Base-by-base conservation (phyloP, 2,113 vertebrate genomes). In the Equus przewalskii region DNA sequence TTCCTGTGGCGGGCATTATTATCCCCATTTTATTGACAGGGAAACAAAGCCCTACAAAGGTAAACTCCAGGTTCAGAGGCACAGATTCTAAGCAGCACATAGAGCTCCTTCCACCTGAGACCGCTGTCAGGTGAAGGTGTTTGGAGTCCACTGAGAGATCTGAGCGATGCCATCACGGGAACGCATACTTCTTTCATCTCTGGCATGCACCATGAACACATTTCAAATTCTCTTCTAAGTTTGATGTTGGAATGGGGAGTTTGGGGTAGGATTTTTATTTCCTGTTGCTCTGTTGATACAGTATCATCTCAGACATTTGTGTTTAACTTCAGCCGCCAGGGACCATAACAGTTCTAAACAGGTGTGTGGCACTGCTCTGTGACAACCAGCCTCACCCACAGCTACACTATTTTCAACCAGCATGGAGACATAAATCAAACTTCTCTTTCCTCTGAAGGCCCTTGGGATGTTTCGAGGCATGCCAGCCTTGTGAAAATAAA, bases 401-500 rank as follows among this genome's bases (percentile, higher is more conserved):
- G 30, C 88, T 80, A 92, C 86, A 56, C 70, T 80, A 70, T 96
- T 93, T 91, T 97, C 98, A 98, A 96, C 89, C 70, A 91, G 92
- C 44, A 26, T 73, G 67, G 86, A 93, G 73, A 97, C 87, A 98
- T 86, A 97, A 97, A 98, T 98, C 98, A 97, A 90, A 87, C 91
- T 87, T 91, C 18, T 89, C 93, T 89, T 97, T 84, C 78, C 94
- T 95, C 94, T 96, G 76, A 97, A 98, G 96, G 96, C 97, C 87
- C 97, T 95, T 83, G 86, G 93, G 91, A 97, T 83, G 22, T 96
- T 98, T 97, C 90, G 76, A 98, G 98, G 94, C 97, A 83, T 84
- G 95, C 96, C 98, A 98, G 41, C 22, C 44, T 91, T 65, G 73
- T 41, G 96, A 98, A 99, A 98, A 98, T 75, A 87, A 98, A 97